Base-by-base conservation (phyloP, 2,888 invertebrate species). In the Kuschelorhynchus macadamiae region DNA sequence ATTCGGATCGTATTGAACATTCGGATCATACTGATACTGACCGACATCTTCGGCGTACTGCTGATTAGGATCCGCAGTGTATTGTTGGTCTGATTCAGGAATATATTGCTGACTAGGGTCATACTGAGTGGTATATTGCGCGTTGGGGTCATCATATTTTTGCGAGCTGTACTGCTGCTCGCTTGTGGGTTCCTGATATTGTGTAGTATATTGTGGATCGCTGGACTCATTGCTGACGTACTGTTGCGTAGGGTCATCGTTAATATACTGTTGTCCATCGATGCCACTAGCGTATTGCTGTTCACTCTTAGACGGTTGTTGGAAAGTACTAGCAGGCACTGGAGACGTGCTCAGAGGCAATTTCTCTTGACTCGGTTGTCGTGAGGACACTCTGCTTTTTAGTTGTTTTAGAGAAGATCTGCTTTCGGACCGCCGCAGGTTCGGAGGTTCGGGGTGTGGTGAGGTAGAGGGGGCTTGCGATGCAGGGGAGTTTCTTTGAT, bases 1-100 rank as follows among this genome's bases (percentile, higher is more conserved):
- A 71, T 71, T 74, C 0, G 69, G 73, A 56, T 77, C 74, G 36
- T 74, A 76, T 30, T 75, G 82, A 67, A 80, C 81, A 71, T 82
- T 81, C 14, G 82, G 78, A 67, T 81, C 80, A 59, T 78, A 79
- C 39, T 71, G 73, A 64, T 76, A 78, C 44, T 69, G 64, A 25
- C 39, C 46, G 9, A 39, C 39, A 7, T 25, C 36, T 56, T 44
- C 52, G 5, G 9, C 11, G 32, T 67, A 61, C 12, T 61, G 52
- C 7, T 67, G 61, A 53, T 68, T 66, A 2, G 73, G 76, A 52
- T 79, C 76, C 41, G 78, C 14, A 9, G 73, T 73, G 32, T 74
- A 60, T 18, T 66, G 72, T 36, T 74, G 72, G 46, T 71, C 68
- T 14, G 59, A 47, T 36, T 62, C 65, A 42, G 44, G 20, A 12